phyloP scores from a whole-genome alignment of 2,797 vertebrate species.

The Bucorvus abyssinicus region DNA sequence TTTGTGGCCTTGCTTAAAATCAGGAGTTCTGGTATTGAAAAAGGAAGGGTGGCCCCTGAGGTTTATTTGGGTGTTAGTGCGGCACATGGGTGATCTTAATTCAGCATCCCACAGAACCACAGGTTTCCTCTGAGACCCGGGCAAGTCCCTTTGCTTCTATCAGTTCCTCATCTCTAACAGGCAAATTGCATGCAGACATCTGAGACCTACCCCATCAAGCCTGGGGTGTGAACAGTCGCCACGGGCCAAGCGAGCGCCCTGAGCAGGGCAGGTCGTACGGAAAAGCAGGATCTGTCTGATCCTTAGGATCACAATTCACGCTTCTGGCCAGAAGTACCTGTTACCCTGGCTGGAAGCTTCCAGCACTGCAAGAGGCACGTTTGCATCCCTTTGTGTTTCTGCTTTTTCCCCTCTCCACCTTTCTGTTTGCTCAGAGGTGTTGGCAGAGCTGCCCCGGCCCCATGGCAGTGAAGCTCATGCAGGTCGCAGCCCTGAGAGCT shows the following conservation, averaged over 20 bases:
- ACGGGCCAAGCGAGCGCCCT: neutral
- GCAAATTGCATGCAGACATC: neutral
- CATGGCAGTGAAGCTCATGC: rapidly evolving
- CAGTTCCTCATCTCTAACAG: neutral
- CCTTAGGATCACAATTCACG: neutral
- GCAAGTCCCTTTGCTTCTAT: conserved; percentile 35
- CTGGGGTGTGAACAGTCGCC: neutral
- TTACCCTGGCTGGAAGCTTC: neutral
- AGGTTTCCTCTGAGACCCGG: conserved; percentile 10
- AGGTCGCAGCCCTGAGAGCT: neutral
- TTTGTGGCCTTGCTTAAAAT: neutral
- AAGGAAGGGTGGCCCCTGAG: conserved; percentile 1
- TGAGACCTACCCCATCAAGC: neutral
- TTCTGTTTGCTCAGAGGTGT: neutral
- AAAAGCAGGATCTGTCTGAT: conserved; percentile 40
- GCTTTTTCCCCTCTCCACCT: neutral
- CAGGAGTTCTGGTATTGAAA: neutral
- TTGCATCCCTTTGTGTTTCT: neutral
- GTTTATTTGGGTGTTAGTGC: neutral
- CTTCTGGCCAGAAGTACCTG: conserved; percentile 14
- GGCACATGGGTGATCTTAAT: neutral
- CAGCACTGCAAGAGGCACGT: neutral
- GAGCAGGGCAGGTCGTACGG: neutral
- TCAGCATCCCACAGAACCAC: neutral
- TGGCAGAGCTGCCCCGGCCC: neutral